Conservation (phyloP, 1,140 invertebrate genomes). For the Panagrolaimus sp. region DNA sequence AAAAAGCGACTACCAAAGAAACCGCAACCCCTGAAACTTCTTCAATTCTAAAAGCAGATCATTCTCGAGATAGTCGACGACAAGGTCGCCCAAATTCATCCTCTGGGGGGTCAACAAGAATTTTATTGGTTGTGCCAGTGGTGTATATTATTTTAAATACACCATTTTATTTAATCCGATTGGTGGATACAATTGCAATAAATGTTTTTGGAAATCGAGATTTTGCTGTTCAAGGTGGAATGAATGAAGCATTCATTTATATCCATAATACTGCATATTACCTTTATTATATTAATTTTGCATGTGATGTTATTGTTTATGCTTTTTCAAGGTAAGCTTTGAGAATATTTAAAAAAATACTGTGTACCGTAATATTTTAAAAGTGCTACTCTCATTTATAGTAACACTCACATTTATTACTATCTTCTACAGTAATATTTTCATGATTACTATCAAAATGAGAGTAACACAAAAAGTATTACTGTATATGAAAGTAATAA, state of each 20-base stretch:
- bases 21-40: background rate
- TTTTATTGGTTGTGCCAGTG: slow-evolving; percentile 56
- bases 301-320: slow-evolving; percentile 56
- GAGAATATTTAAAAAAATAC: no score
- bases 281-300: slow-evolving; percentile 58
- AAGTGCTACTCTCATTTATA: no score
- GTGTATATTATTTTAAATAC: slow-evolving; percentile 58
- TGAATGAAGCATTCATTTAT: slow-evolving; percentile 36
- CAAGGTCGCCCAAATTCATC: slow-evolving; percentile 21
- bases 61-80: background rate
- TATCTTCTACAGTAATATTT: background rate
- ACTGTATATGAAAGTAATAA: no score
- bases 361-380: no score
- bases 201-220: slow-evolving; percentile 48
- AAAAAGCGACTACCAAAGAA: no score
- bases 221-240: slow-evolving; percentile 21
- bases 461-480: no score
- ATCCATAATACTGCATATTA: slow-evolving; percentile 56
- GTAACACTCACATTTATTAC: no score
- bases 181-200: slow-evolving; percentile 53
- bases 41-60: background rate
- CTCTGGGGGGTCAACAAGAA: slow-evolving; percentile 35
- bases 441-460: no score
- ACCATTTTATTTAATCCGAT: slow-evolving; percentile 54
- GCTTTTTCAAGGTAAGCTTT: slow-evolving; percentile 55